Base-by-base conservation (phyloP, 2,113 vertebrate species). In the Hypanus sabinus region DNA sequence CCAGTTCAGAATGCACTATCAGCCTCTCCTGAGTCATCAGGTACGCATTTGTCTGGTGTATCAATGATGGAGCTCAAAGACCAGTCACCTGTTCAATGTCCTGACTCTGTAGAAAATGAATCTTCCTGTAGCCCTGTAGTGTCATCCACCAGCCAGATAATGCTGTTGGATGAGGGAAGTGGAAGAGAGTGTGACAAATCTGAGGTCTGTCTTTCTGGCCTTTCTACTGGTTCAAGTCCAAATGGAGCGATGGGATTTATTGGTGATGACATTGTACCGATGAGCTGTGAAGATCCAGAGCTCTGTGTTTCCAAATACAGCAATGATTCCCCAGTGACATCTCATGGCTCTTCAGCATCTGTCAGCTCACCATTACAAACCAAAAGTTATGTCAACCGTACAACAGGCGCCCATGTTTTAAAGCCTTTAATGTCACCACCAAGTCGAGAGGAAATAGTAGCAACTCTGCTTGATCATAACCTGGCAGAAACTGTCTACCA, bases 341-440 rank as follows among this genome's bases (percentile, higher is more conserved):
- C 99, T 55, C 98, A 98, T 94, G 99, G 99, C 95, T 99, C 98
- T 1, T 98, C 98, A 16, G 96, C 98, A 94, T 99, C 99, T 94
- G 95, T 98, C 94, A 98, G 97, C 96, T 99, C 99, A n/a, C 97
- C 98, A 4, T 98, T 97, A 46, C 98, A 99, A 4, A 97, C 97
- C 88, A 99, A 98, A 95, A 97, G 97, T 95, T 97, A 98, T 94
- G 96, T 96, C 60, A 97, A 96, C 95, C 98, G 98, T 77, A 95
- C 96, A 46, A 98, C 97, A 94, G 95, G 95, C 71, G 95, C 96
- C 75, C 97, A 98, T 94, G 96, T 99, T 94, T 97, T 99, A 95
- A 99, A 99, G 95, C 99, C 99, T 81, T 97, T 99, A 33, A 99
- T 99, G 99, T 99, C 98, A 62, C 98, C 99, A 68, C 99, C 99